phyloP scores from a whole-genome alignment of 2,113 vertebrate genomes.

The Mus musculus region GRCm39 chr5:81669501-81670000 shows the following conservation, averaged over 20 bases:
- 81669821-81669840: not conserved
- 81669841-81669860: not conserved
- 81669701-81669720: slow-evolving; percentile 11
- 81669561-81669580: not conserved
- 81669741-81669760: slow-evolving; percentile 15
- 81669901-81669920: not conserved
- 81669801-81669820: not conserved
- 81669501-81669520: not conserved
- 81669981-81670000: not conserved
- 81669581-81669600: not conserved
- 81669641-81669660: not conserved
- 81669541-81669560: slow-evolving; percentile 17
- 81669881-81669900: not conserved
- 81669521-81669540: not conserved
- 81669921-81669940: not conserved
- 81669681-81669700: not conserved
- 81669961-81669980: not conserved
- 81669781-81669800: not conserved
- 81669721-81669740: not conserved
- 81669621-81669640: not conserved
- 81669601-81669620: not conserved
- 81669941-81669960: not conserved
- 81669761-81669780: not conserved
- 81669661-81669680: not conserved
- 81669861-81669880: not conserved